Base-by-base conservation (phyloP, 2,113 vertebrate genomes). In the Microcebus lehilahytsara region DNA sequence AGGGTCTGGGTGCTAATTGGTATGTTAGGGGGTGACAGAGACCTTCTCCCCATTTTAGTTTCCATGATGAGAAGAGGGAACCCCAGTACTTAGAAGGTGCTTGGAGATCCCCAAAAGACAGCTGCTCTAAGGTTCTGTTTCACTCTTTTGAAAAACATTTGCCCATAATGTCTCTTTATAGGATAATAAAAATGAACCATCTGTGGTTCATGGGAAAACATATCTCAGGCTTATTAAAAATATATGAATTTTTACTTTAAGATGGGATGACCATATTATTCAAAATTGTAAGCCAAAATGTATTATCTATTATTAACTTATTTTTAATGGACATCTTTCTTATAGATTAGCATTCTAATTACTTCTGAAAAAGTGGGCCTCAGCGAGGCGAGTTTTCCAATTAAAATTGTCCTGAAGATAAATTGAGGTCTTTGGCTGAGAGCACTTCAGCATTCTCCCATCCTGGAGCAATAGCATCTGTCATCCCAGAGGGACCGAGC, bases 291-390 rank as follows among this genome's bases (percentile, higher is more conserved):
- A 96, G 93, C 92, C 93, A 93, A 95, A 96, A 90, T 88, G 80
- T 93, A 92, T 75, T 66, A 88, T 93, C 90, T 87, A 96, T 96
- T 96, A 88, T 97, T 97, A 97, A 97, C 98, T 97, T 97, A 97
- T 97, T 93, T 97, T 97, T 97, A 93, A 98, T 93, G 85, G 97
- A 96, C 80, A 92, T 92, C 84, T 95, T 96, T 89, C 95, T 96
- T 95, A 97, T 80, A 96, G 95, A 96, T 96, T 95, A 95, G 86
- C 95, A 92, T 97, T 95, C 89, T 97, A 97, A 97, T 97, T 90
- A 97, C 86, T 98, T 92, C 90, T 93, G 95, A 96, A 96, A 94
- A 96, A 64, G 75, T 85, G 89, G 90, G 95, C 92, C 92, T 84
- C 92, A n/a, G 75, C 0, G 14, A 93, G 67, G 34, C 6, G 7